phyloP scores from a whole-genome alignment of 1,140 invertebrate species.

The Drosophila guanche region DNA sequence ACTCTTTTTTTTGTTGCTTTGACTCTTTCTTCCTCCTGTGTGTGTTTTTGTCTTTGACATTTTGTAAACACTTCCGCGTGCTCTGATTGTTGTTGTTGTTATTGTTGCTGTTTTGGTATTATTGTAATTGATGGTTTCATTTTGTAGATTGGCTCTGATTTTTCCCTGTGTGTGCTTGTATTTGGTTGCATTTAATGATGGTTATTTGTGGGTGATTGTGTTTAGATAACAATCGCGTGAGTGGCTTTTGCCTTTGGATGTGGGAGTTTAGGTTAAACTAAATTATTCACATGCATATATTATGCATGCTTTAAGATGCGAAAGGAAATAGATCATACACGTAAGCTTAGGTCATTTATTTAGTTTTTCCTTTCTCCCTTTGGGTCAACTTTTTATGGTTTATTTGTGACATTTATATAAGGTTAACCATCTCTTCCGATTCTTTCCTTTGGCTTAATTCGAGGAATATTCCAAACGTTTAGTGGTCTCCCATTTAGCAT shows the following conservation, averaged over 20 bases:
- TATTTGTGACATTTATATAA: too few relatives aligned
- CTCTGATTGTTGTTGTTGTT: constrained; percentile 38
- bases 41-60: constrained; percentile 49
- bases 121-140: constrained; percentile 74
- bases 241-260: constrained; percentile 14
- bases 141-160: constrained; percentile 55
- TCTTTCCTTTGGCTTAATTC: too few relatives aligned
- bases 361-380: background rate
- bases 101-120: constrained; percentile 47
- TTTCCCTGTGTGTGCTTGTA: constrained; percentile 22
- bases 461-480: too few relatives aligned
- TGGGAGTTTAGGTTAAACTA: constrained; percentile 27
- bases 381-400: too few relatives aligned
- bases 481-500: too few relatives aligned
- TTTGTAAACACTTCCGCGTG: constrained; percentile 77
- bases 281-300: constrained; percentile 44
- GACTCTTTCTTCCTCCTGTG: too few relatives aligned
- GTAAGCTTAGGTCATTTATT: background rate
- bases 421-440: too few relatives aligned
- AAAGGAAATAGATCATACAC: background rate
- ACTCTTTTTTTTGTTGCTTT: constrained; percentile 27
- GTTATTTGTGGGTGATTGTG: constrained; percentile 68
- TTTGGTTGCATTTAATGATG: constrained; percentile 68
- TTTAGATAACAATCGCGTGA: constrained; percentile 49
- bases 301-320: constrained; percentile 15